Evolutionary conservation across 2,113 vertebrate species (phyloP).

Genomic region (Syngnathoides biaculeatus): DNA sequence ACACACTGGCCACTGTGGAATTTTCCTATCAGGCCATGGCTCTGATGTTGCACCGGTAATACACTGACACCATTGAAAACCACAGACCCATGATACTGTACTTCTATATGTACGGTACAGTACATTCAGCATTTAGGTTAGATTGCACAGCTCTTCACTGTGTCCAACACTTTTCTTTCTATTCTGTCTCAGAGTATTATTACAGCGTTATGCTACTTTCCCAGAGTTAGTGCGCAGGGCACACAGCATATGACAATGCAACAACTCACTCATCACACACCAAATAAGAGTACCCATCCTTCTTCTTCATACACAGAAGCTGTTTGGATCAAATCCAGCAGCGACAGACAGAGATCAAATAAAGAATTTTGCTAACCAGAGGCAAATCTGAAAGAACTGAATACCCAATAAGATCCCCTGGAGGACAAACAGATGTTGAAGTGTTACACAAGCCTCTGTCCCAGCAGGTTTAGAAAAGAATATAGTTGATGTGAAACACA

Average conservation of each 20-base stretch:
- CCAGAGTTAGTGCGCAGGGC: conserved; percentile 2
- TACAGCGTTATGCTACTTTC: conserved; percentile 3
- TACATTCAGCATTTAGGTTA: conserved; percentile 41
- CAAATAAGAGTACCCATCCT: conserved; percentile 10
- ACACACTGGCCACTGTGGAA: conserved; percentile 17
- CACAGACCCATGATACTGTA: conserved; percentile 17
- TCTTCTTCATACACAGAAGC: conserved; percentile 25
- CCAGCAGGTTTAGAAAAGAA: conserved; percentile 55
- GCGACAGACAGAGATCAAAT: conserved; percentile 30
- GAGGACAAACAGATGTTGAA: conserved; percentile 30
- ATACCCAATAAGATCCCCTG: conserved; percentile 39
- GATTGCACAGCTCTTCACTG: conserved; percentile 16
- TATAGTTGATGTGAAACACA: conserved; percentile 45
- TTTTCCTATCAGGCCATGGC: conserved; percentile 16
- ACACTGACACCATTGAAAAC: conserved; percentile 42
- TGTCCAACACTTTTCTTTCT: neutral
- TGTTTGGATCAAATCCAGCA: conserved; percentile 38
- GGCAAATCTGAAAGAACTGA: conserved; percentile 36
- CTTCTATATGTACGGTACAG: neutral
- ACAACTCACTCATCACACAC: conserved; percentile 7
- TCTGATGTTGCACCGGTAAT: conserved; percentile 25
- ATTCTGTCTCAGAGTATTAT: conserved; percentile 26
- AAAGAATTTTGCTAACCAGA: conserved; percentile 22
- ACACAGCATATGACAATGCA: conserved; percentile 24
- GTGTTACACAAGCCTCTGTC: conserved; percentile 39